phyloP scores from a whole-genome alignment of 2,113 vertebrate species.

The Ceuthmochares aereus region DNA sequence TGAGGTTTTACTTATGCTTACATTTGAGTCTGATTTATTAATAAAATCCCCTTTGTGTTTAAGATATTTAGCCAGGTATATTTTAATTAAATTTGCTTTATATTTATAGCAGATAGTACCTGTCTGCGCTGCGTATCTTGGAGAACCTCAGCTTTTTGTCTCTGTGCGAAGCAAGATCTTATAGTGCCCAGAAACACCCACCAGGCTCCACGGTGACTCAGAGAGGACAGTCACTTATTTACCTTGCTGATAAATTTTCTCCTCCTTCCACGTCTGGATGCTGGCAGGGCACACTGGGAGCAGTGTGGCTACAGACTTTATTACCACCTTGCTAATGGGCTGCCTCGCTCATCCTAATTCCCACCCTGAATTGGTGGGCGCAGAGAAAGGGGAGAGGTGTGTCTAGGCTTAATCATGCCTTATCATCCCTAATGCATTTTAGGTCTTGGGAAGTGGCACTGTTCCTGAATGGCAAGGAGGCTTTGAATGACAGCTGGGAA shows the following conservation, averaged over 20 bases:
- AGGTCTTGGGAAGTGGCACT: background rate
- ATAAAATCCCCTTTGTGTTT: background rate
- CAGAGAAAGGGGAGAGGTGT: background rate
- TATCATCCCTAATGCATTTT: background rate
- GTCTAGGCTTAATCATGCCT: background rate
- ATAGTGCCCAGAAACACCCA: background rate
- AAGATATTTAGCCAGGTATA: background rate
- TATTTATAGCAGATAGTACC: background rate
- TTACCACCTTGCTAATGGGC: background rate
- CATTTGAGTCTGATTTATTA: background rate
- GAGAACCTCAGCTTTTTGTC: background rate
- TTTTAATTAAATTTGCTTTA: background rate
- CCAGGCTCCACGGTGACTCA: background rate
- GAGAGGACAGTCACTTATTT: background rate
- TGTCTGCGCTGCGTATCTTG: background rate
- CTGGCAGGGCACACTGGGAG: fast-evolving
- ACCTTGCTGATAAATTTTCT: background rate
- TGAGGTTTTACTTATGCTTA: background rate
- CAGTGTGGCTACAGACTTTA: background rate
- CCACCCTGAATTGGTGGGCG: background rate
- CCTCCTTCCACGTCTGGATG: background rate
- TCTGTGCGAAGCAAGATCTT: background rate
- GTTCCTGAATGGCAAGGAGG: background rate
- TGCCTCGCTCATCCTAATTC: background rate
- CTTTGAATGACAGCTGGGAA: background rate